Percentiles rank a stretch among this genome's conserved stretches.
Conservation (phyloP, 2,888 invertebrate genomes). For the Neelides folsomi region DNA sequence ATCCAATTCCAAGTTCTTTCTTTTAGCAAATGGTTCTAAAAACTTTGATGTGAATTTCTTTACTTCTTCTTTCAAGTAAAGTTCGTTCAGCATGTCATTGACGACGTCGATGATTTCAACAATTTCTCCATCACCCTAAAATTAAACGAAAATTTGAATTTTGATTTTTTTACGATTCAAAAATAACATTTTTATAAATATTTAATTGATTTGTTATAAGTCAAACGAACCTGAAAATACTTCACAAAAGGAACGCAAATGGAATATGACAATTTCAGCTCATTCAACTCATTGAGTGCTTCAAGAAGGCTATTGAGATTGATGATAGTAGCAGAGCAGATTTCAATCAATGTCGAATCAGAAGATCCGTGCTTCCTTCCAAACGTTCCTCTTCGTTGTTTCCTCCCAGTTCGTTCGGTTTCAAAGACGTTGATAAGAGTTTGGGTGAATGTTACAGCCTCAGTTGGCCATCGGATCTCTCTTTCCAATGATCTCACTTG, state of each 20-base stretch:
- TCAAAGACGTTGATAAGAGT: slow-evolving; percentile 13
- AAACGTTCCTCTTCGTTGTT: not conserved
- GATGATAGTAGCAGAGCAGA: slow-evolving; percentile 12
- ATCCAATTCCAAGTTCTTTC: slow-evolving; percentile 21
- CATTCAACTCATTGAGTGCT: slow-evolving; percentile 18
- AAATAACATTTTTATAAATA: too few relatives aligned
- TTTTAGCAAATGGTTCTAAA: slow-evolving; percentile 21
- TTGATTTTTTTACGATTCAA: not conserved
- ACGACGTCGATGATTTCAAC: slow-evolving; percentile 19
- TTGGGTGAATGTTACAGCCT: slow-evolving; percentile 21
- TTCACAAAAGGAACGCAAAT: slow-evolving; percentile 23
- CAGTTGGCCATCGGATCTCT: slow-evolving; percentile 22
- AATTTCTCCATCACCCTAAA: slow-evolving; percentile 13
- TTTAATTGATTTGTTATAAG: not conserved
- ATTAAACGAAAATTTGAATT: not conserved
- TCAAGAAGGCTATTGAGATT: slow-evolving; percentile 11
- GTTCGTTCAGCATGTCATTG: slow-evolving; percentile 21
- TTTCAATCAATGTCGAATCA: not conserved
- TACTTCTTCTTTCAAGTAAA: slow-evolving; percentile 24
- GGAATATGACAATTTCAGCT: slow-evolving; percentile 19
- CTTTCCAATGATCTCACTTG: slow-evolving; percentile 25
- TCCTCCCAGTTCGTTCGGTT: slow-evolving; percentile 6
- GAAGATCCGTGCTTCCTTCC: not conserved
- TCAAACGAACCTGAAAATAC: slow-evolving; percentile 15
- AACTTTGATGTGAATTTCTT: slow-evolving; percentile 21